These are phyloP conservation scores for Eutolmus rufibarbis DNA, from an alignment of 2,888 invertebrate genomes.

Conservation along the genomic window DNA sequence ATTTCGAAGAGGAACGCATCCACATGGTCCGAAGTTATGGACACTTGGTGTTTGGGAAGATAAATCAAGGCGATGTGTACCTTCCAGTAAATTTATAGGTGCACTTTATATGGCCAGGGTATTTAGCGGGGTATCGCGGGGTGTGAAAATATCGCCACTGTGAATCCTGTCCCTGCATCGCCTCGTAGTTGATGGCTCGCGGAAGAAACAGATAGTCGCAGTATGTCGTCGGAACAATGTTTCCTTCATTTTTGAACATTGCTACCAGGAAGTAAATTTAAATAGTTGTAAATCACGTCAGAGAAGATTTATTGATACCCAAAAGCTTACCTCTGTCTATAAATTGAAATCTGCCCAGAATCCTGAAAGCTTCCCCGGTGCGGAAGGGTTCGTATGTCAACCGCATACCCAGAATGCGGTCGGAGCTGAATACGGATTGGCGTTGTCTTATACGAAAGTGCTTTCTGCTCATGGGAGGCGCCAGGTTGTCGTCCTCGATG, in stretches of 20 bases:
- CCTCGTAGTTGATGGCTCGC: slow-evolving; percentile 49
- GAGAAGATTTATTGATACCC: not conserved
- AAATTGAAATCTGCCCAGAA: slow-evolving; percentile 58
- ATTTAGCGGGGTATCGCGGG: slow-evolving; percentile 93
- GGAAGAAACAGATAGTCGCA: slow-evolving; percentile 88
- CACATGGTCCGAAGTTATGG: not conserved
- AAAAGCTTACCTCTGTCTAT: slow-evolving; percentile 55
- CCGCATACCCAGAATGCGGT: slow-evolving; percentile 44
- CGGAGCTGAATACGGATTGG: slow-evolving; percentile 48
- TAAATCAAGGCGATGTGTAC: slow-evolving; percentile 61
- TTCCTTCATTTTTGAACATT: slow-evolving; percentile 81
- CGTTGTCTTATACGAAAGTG: slow-evolving; percentile 43
- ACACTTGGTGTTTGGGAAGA: not conserved
- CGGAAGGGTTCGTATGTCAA: slow-evolving; percentile 40
- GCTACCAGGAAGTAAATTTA: slow-evolving; percentile 66
- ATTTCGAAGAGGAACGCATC: not conserved
- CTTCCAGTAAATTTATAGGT: slow-evolving; percentile 88
- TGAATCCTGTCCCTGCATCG: slow-evolving; percentile 61
- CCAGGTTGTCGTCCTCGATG: not conserved
- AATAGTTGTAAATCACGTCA: not conserved
- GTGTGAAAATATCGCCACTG: slow-evolving; percentile 85
- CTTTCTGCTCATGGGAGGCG: slow-evolving; percentile 30
- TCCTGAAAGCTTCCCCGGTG: slow-evolving; percentile 41
- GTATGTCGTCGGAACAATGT: slow-evolving; percentile 76
- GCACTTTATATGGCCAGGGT: slow-evolving; percentile 90